Evolutionary conservation across 2,888 invertebrate genomes (phyloP).

Genomic region (Gymnoscelis rufifasciata): DNA sequence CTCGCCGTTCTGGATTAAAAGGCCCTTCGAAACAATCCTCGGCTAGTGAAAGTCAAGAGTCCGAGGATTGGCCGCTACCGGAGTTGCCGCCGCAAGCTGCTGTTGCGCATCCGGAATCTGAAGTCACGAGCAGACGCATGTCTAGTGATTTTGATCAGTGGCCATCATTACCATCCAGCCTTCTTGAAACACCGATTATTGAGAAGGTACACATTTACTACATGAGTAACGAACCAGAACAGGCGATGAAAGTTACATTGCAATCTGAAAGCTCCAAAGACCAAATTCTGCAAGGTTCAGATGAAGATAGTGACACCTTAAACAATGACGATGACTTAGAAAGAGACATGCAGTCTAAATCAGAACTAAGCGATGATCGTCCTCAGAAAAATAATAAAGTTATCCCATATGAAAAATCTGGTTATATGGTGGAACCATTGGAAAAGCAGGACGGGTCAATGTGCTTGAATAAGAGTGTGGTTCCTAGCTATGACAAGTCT

Average conservation of each 20-base stretch:
- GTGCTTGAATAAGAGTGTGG: slow-evolving; percentile 61
- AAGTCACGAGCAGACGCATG: slow-evolving; percentile 52
- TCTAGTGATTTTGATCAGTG: slow-evolving; percentile 88
- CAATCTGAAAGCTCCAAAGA: slow-evolving; percentile 82
- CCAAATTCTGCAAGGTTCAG: slow-evolving; percentile 80
- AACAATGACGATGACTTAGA: slow-evolving; percentile 82
- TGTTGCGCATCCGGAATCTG: slow-evolving; percentile 40
- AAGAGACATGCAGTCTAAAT: slow-evolving; percentile 74
- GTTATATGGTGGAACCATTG: slow-evolving; percentile 74
- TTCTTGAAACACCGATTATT: slow-evolving; percentile 84
- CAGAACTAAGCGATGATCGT: slow-evolving; percentile 57
- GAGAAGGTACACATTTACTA: slow-evolving; percentile 90
- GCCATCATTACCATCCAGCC: slow-evolving; percentile 88
- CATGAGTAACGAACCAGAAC: slow-evolving; percentile 86
- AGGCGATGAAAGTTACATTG: slow-evolving; percentile 86
- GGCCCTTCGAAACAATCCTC: slow-evolving; percentile 64
- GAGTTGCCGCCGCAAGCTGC: slow-evolving; percentile 82
- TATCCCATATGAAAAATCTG: slow-evolving; percentile 72
- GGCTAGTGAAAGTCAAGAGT: slow-evolving; percentile 83
- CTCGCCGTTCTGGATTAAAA: slow-evolving; percentile 44
- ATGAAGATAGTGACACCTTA: slow-evolving; percentile 83
- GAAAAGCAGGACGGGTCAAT: slow-evolving; percentile 60
- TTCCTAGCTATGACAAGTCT: slow-evolving; percentile 69
- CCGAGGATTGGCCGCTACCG: slow-evolving; percentile 87
- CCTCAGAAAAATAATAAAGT: slow-evolving; percentile 55